Evolutionary conservation across 2,797 vertebrate genomes (phyloP).

Genomic region (Rhyacichthys aspro): DNA sequence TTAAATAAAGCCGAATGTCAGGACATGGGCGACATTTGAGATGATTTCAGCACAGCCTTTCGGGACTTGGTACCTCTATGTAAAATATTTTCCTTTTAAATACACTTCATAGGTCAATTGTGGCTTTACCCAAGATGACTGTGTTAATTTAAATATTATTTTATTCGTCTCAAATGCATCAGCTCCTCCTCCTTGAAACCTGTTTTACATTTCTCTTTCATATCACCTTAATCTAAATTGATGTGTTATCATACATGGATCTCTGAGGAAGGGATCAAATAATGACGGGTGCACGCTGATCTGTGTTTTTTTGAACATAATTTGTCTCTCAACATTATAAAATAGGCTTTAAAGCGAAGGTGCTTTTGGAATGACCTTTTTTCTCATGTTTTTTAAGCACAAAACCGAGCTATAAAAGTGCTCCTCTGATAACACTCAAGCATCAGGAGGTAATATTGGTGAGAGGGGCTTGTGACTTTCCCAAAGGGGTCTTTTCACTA

Average conservation of each 20-base stretch:
- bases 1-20: constrained; percentile 60
- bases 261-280: constrained; percentile 73
- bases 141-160: constrained; percentile 64
- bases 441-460: constrained; percentile 67
- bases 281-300: constrained; percentile 51
- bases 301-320: constrained; percentile 72
- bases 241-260: constrained; percentile 71
- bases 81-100: not conserved
- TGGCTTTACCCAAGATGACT: constrained; percentile 32
- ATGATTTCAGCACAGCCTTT: constrained; percentile 39
- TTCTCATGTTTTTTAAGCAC: constrained; percentile 63
- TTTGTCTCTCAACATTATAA: constrained; percentile 70
- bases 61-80: constrained; percentile 10
- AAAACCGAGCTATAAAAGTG: constrained; percentile 67
- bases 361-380: constrained; percentile 72
- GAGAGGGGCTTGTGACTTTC: constrained; percentile 39
- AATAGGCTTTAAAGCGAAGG: constrained; percentile 67
- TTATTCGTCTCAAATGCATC: constrained; percentile 67
- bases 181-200: constrained; percentile 63
- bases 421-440: constrained; percentile 63
- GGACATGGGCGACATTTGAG: constrained; percentile 32
- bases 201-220: constrained; percentile 73
- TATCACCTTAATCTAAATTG: constrained; percentile 78
- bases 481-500: constrained; percentile 51
- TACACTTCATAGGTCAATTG: constrained; percentile 60